Base-by-base conservation (phyloP, 2,113 vertebrate species). In the Otolemur garnettii region DNA sequence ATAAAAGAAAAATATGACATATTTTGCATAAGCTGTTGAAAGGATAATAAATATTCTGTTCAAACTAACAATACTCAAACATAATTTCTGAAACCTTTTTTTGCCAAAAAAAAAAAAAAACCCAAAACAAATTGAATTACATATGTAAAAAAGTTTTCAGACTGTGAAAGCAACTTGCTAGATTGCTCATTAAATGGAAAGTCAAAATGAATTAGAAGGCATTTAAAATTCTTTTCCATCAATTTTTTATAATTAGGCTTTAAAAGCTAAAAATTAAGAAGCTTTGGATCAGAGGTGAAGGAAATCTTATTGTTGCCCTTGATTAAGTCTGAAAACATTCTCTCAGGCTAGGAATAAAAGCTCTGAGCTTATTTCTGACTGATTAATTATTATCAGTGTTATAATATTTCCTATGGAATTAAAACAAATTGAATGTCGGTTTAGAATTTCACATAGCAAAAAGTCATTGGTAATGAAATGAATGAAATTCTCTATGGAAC, bases 331-430 rank as follows among this genome's bases (percentile, higher is more conserved):
- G 19, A 96, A 96, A 79, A 60, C 28, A 84, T 60, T 90, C 18
- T n/a, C 2, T 93, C 12, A 2, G 33, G 10, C 11, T 12, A 53
- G 11, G 3, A 90, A 81, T n/a, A 53, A 94, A 83, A 35, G 14
- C 38, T 96, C 42, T 77, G n/a, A 62, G 4, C 24, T 9, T 30
- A 10, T 81, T 92, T 81, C 7, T 81, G 53, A 77, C 5, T 60
- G 3, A 87, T 17, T 87, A 33, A 77, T 81, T 94, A 85, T 69
- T 88, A 35, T 86, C 35, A 78, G 4, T 80, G 57, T 35, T 66
- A 90, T 60, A 7, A 74, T 90, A 68, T 95, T 90, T 89, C 50
- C 64, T 38, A 75, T 91, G 42, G 92, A 66, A 21, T 84, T 84
- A 79, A 91, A 81, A 89, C 2, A 81, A 80, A 86, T 26, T 38